Evolutionary conservation across 2,888 invertebrate genomes (phyloP), one percentile per base, ranked within the genome.

Genomic region (Nymphalis urticae): DNA sequence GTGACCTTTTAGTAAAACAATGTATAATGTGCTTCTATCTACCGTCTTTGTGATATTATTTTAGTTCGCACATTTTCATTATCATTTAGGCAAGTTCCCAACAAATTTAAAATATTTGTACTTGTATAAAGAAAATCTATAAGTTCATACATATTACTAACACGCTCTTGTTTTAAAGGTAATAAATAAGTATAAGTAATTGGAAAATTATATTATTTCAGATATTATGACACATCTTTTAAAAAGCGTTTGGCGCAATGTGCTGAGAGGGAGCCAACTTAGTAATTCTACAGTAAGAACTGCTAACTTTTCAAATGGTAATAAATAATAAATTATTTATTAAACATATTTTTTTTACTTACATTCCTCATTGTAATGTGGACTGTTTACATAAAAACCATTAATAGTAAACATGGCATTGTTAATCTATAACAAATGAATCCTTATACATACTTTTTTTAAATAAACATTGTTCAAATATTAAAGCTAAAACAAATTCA

Each of bases 291-390:
- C 80, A 0, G 65, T 86, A 59, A 79, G 81, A 47, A 78, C 84
- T 2, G 75, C 83, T 51, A 86, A 82, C 61, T 79, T 87, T 19
- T 79, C 85, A 32, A 82, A 85, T 19, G 82, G 81, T 75, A 76
- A 72, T 24, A 24, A 61, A 21, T 17, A 48, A 42, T 13, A 13
- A 4, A 4, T 42, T 42, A 42, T 13, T 42, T 42, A 13, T 13
- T 10, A 13, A 13, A 42, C 10, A 42, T 13, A 3, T 42, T 9
- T 13, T 42, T 42, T 42, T 13, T 42, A 1, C 10, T 42, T 42
- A 13, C 0, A 42, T 3, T 13, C 42, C 0, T 13, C 42, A 42
- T 42, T 42, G 13, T 42, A 42, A 42, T 42, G 10, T 42, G 42
- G 42, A 4, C 3, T 6, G 27, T 32, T 3, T 6, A 32, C 27